Evolutionary conservation across 2,113 vertebrate species (phyloP).

Genomic region (Choloepus hoffmanni): DNA sequence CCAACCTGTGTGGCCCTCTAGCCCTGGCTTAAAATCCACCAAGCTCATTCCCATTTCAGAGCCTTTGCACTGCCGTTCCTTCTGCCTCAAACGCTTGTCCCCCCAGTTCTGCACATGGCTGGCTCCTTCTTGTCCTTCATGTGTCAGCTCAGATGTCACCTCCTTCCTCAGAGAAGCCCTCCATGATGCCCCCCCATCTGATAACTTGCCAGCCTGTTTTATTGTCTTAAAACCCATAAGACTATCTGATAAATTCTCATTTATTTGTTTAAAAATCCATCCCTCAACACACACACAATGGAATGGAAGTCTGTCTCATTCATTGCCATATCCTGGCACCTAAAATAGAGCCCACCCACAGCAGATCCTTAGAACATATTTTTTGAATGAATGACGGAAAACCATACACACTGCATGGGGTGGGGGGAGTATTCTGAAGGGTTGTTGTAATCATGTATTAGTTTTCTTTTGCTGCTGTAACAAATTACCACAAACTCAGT

Average conservation of each 20-base stretch:
- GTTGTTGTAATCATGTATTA: not conserved
- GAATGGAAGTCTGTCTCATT: not conserved
- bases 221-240: not conserved
- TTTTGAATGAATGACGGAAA: not conserved
- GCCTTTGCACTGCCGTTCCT: not conserved
- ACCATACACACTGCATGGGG: not conserved
- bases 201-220: not conserved
- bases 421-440: not conserved
- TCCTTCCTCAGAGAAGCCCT: slow-evolving; percentile 25
- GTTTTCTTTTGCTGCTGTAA: not conserved
- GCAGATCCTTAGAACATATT: not conserved
- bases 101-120: not conserved
- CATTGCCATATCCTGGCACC: not conserved
- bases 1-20: not conserved
- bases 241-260: not conserved
- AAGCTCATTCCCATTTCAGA: not conserved
- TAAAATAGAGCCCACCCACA: not conserved
- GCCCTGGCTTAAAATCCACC: not conserved
- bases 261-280: not conserved
- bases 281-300: not conserved
- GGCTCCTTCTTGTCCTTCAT: not conserved
- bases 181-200: not conserved
- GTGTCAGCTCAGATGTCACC: not conserved
- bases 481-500: not conserved
- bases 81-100: not conserved